phyloP scores from a whole-genome alignment of 1,140 invertebrate species.

The Littorina saxatilis region DNA sequence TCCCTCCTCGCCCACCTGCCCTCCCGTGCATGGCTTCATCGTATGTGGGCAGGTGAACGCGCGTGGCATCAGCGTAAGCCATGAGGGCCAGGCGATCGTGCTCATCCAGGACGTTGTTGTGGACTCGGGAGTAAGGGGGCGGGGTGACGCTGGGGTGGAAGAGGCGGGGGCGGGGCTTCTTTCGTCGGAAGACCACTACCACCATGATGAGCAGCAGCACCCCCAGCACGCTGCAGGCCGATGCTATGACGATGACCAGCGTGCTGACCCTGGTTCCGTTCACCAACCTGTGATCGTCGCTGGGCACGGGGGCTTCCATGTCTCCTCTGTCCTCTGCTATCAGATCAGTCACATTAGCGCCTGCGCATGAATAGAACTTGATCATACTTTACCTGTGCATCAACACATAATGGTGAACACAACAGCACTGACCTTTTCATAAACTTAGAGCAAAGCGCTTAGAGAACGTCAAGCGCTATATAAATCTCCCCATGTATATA shows the following conservation, averaged over 20 bases:
- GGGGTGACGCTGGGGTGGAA: slow-evolving; percentile 61
- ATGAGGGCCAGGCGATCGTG: slow-evolving; percentile 72
- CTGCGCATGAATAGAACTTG: too few relatives aligned
- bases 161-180: slow-evolving; percentile 63
- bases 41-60: slow-evolving; percentile 67
- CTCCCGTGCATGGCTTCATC: slow-evolving; percentile 62
- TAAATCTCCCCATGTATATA: too few relatives aligned
- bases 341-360: too few relatives aligned
- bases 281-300: neutral
- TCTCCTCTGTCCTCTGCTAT: slow-evolving; percentile 47
- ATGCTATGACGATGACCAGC: slow-evolving; percentile 71
- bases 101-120: slow-evolving; percentile 65
- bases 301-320: slow-evolving; percentile 19
- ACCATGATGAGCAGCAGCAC: slow-evolving; percentile 71
- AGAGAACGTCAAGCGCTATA: too few relatives aligned
- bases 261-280: slow-evolving; percentile 43
- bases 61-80: slow-evolving; percentile 67
- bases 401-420: too few relatives aligned
- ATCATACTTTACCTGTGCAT: too few relatives aligned
- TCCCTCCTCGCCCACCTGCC: slow-evolving; percentile 9
- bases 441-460: too few relatives aligned
- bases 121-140: slow-evolving; percentile 66
- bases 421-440: too few relatives aligned
- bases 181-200: slow-evolving; percentile 65
- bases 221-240: slow-evolving; percentile 72